Evolutionary conservation across 2,888 invertebrate genomes (phyloP), one percentile per base, ranked within the genome.

Genomic region (Pristionchus entomophagus): DNA sequence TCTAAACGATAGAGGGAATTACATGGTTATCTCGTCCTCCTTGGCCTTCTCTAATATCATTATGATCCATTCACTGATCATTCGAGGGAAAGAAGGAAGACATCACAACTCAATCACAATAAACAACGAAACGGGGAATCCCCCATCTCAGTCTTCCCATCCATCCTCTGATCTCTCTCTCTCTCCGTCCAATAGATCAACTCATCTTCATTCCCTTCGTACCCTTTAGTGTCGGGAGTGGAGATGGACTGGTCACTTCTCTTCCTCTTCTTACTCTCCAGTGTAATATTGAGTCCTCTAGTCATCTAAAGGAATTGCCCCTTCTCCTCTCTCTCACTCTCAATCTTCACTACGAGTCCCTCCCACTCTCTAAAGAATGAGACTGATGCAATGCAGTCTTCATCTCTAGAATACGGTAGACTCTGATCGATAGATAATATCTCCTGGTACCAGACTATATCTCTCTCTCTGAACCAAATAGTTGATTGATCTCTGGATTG

Each of bases 261-360:
- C 59, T 32, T 65, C 65, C 65, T 65, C 19, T 19, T 65, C 65
- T 29, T n/a, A n/a, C n/a, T 56, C 56, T 56, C 26, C 65, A 32
- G 29, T 65, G 65, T 65, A 65, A 65, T 65, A 65, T 65, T 32
- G 65, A 65, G 65, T 65, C 65, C 35, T n/a, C n/a, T 65, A 65
- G 65, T 29, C 65, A 65, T 26, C 65, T 65, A 65, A 65, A 65
- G 65, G 65, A 65, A 65, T 65, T 65, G 65, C 35, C 32, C 62
- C n/a, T n/a, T 62, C 32, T 26, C 35, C 65, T 62, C 62, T 59
- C 59, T 32, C 65, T 35, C 65, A 65, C 65, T n/a, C n/a, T 62
- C 62, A 65, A 26, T 56, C 56, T 56, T 56, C 56, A 22, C 56
- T 56, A 26, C n/a, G n/a, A n/a, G n/a, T n/a, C 56, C 56, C n/a